Evolutionary conservation across 2,113 vertebrate species (phyloP).

Genomic region (Natator depressus): DNA sequence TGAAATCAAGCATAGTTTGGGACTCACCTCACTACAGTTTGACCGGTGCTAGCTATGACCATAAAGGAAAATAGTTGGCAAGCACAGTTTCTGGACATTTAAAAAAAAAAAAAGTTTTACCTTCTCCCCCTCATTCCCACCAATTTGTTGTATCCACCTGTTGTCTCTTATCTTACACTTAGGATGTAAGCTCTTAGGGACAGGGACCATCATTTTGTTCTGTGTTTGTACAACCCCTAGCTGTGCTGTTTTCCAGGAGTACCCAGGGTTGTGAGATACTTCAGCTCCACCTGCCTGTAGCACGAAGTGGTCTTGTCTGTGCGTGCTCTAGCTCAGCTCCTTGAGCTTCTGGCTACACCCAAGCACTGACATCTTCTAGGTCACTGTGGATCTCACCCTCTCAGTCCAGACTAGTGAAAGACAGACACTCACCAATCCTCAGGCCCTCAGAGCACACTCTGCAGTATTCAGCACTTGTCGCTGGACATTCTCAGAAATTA

Average conservation of each 20-base stretch:
- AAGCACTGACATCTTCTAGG: neutral
- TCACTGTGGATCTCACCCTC: too few relatives aligned
- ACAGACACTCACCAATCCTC: too few relatives aligned
- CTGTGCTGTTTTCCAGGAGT: neutral
- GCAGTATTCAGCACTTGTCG: too few relatives aligned
- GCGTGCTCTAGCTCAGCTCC: neutral
- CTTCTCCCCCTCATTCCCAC: accelerated
- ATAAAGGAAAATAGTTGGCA: neutral
- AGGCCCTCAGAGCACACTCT: too few relatives aligned
- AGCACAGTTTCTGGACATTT: neutral
- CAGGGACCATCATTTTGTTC: too few relatives aligned
- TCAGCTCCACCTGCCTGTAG: neutral
- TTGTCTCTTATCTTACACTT: neutral
- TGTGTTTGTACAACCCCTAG: neutral
- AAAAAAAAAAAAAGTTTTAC: neutral
- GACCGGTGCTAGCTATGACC: neutral
- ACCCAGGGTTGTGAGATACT: neutral
- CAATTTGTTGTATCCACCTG: neutral
- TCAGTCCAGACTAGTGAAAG: too few relatives aligned
- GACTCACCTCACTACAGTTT: neutral
- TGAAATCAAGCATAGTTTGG: neutral
- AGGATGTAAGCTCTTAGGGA: neutral
- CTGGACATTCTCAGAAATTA: too few relatives aligned
- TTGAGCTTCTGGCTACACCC: neutral
- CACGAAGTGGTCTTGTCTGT: neutral